phyloP scores from a whole-genome alignment of 2,888 invertebrate species.

The Trissolcus brochymenae region DNA sequence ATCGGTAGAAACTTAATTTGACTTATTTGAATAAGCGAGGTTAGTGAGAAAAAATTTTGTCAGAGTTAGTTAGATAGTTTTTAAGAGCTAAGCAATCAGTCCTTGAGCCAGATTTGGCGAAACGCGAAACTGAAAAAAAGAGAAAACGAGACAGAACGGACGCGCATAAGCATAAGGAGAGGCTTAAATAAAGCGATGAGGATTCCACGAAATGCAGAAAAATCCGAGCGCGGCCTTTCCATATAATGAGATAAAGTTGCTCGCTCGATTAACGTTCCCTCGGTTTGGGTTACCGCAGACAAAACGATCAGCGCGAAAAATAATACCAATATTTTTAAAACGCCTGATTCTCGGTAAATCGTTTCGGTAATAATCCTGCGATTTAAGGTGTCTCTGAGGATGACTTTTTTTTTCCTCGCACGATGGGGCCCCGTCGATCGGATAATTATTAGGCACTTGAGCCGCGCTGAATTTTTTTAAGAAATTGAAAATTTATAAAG shows the following conservation, averaged over 20 bases:
- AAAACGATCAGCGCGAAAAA: constrained; percentile 55
- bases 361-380: constrained; percentile 10
- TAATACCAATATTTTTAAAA: constrained; percentile 50
- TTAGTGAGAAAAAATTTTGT: no score
- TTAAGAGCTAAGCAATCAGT: constrained; percentile 30
- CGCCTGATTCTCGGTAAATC: constrained; percentile 23
- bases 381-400: constrained; percentile 12
- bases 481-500: no score
- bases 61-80: no score
- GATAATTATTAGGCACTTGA: constrained; percentile 17
- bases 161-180: constrained; percentile 55
- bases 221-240: constrained; percentile 61
- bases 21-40: no score
- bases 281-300: constrained; percentile 45
- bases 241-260: constrained; percentile 59
- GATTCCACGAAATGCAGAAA: constrained; percentile 67
- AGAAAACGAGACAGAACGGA: constrained; percentile 37
- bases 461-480: constrained; percentile 11
- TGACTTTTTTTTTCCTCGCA: constrained; percentile 1
- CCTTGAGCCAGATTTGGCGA: constrained; percentile 51
- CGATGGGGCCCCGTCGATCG: constrained; percentile 15
- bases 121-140: constrained; percentile 61
- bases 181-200: constrained; percentile 60
- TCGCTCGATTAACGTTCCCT: constrained; percentile 56
- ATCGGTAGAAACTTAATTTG: no score